Percentiles rank a stretch among this genome's conserved stretches.
Conservation (phyloP, 2,888 invertebrate species). For the Matsumyia berberina region DNA sequence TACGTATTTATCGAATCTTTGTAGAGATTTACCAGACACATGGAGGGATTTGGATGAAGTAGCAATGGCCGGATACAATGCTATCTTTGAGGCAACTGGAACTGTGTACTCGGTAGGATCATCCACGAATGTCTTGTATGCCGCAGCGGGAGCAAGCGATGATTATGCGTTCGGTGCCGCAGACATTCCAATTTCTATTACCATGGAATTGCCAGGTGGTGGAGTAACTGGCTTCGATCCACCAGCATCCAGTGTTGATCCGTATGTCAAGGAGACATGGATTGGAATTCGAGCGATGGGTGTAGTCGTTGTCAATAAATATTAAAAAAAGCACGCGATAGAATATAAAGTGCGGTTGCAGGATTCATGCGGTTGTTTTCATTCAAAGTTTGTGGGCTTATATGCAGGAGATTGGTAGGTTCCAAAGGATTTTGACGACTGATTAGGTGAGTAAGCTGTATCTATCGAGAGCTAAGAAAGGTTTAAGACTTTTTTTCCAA, state of each 20-base stretch:
- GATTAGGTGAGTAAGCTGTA: too few species aligned
- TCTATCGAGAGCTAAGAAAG: too few species aligned
- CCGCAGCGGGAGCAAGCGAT: conserved; percentile 87
- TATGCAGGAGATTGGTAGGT: too few species aligned
- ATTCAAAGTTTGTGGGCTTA: background rate
- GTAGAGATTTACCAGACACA: conserved; percentile 84
- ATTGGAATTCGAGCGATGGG: conserved; percentile 83
- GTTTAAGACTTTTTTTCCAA: too few species aligned
- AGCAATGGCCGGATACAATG: conserved; percentile 81
- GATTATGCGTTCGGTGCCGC: conserved; percentile 87
- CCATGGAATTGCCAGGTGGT: conserved; percentile 87
- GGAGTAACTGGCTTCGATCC: conserved; percentile 87
- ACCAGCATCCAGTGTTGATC: conserved; percentile 85
- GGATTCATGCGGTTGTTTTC: background rate
- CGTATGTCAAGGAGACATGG: conserved; percentile 87
- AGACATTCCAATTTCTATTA: conserved; percentile 87
- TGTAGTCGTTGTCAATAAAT: conserved; percentile 80
- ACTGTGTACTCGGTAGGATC: conserved; percentile 84
- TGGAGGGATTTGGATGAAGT: conserved; percentile 83
- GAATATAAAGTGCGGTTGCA: background rate
- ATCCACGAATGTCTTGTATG: conserved; percentile 84
- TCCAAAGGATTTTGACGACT: too few species aligned
- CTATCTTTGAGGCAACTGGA: conserved; percentile 82
- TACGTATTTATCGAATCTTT: conserved; percentile 7
- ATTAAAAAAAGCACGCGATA: conserved; percentile 41